These are phyloP conservation scores for Oophaga sylvatica DNA, from an alignment of 2,797 vertebrate genomes.

Conservation along the genomic window DNA sequence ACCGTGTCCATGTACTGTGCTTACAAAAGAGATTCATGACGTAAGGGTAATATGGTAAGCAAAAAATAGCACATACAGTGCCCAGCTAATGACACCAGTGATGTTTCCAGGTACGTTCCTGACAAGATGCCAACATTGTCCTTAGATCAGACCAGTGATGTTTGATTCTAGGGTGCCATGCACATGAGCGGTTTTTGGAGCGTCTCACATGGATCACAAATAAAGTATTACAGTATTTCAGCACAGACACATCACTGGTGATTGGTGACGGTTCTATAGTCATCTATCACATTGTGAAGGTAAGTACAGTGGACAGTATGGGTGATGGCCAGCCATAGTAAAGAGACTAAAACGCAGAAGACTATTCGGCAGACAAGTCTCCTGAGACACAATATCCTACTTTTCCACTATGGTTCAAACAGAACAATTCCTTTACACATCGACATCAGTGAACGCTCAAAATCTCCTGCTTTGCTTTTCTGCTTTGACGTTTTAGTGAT, in stretches of 20 bases:
- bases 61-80: not conserved
- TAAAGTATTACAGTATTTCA: not conserved
- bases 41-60: not conserved
- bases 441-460: not conserved
- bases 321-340: no score
- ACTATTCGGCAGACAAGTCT: not conserved
- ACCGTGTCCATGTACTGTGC: not conserved
- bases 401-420: not conserved
- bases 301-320: no score
- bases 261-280: no score
- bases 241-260: no score
- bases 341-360: not conserved
- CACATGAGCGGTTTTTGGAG: no score
- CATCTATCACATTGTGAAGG: no score
- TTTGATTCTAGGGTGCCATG: not conserved
- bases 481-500: slow-evolving; percentile 2
- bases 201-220: not conserved
- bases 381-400: not conserved
- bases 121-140: not conserved
- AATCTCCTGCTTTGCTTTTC: slow-evolving; percentile 10
- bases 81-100: not conserved
- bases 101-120: not conserved
- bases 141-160: not conserved
- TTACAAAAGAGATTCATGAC: not conserved
- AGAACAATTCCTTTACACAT: not conserved